Evolutionary conservation across 2,113 vertebrate species (phyloP).

Genomic region (Lichenostomus cassidix): DNA sequence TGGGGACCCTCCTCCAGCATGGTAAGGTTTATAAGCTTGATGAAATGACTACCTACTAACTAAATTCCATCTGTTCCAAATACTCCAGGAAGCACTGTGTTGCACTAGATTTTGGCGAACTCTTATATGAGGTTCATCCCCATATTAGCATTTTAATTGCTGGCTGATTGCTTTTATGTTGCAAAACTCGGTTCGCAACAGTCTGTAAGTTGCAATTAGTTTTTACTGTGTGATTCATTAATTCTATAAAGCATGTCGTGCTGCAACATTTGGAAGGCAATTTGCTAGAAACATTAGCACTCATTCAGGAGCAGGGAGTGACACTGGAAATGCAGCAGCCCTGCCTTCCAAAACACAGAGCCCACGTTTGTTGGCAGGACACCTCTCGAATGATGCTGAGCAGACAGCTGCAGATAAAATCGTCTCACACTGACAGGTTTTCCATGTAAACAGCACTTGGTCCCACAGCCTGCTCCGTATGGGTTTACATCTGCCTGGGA

Average conservation of each 20-base stretch:
- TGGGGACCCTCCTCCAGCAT: not conserved
- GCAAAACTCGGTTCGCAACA: slow-evolving; percentile 51
- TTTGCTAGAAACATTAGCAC: slow-evolving; percentile 19
- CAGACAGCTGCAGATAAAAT: slow-evolving; percentile 3
- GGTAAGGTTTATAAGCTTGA: not conserved
- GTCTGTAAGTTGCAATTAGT: slow-evolving; percentile 69
- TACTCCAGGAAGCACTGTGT: not conserved
- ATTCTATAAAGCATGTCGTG: slow-evolving; percentile 52
- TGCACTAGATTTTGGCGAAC: slow-evolving; percentile 31
- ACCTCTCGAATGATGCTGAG: not conserved
- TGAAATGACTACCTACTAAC: slow-evolving; percentile 28
- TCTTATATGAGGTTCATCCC: slow-evolving; percentile 21
- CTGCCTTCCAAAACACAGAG: not conserved
- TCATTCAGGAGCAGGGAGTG: not conserved
- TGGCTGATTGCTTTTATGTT: slow-evolving; percentile 69
- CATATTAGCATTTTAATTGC: slow-evolving; percentile 78
- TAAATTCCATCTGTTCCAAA: slow-evolving; percentile 41
- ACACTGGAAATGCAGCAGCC: not conserved
- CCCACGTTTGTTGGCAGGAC: not conserved
- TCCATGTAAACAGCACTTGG: not conserved
- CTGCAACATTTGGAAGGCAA: slow-evolving; percentile 59
- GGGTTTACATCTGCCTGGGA: not conserved
- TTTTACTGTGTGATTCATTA: slow-evolving; percentile 72
- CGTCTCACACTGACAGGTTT: not conserved
- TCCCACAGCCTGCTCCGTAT: not conserved